Base-by-base conservation (phyloP, 2,797 vertebrate species). In the Oreochromis mossambicus region DNA sequence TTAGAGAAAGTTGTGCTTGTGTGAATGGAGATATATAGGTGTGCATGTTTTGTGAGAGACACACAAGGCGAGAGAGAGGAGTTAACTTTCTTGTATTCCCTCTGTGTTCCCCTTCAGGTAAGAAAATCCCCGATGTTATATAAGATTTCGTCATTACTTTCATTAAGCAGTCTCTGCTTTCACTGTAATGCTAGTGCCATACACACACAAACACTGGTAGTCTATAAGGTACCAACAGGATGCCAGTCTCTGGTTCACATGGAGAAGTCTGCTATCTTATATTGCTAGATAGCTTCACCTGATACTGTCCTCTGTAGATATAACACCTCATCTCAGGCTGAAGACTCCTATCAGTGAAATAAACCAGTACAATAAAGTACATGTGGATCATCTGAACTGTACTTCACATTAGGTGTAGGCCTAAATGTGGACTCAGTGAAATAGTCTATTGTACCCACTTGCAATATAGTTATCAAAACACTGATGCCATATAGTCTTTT, bases 111-210 rank as follows among this genome's bases (percentile, higher is more conserved):
- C 83, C 80, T 76, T 80, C 76, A 88, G 75, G 87, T 80, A 88
- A 84, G 86, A 91, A 90, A 90, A 85, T 68, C 81, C 80, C 73
- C 76, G 66, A 19, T 80, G 91, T 92, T 92, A 89, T 78, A 91
- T 91, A 92, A 91, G 82, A 89, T 70, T 90, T 73, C 29, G 4
- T 87, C 82, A 87, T 88, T 88, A 90, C 87, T 84, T 89, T 90
- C 87, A 78, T 93, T 92, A 84, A 84, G 78, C 11, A 68, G 82
- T 87, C 83, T 96, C 90, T 89, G 86, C 91, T 96, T 96, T 96
- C 95, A 90, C 92, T 94, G 92, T 92, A 93, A 94, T 88, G 77
- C 84, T 88, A 94, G 89, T 86, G 51, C 54, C 52, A 82, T 68
- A 81, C n/a, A 81, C 82, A 75, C 63, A 66, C 79, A 83, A 19